Percentiles rank a stretch among this genome's conserved stretches.
These are phyloP conservation scores for Liopterus haemorrhoidalis DNA, from an alignment of 2,888 invertebrate genomes.

Conservation along the genomic window DNA sequence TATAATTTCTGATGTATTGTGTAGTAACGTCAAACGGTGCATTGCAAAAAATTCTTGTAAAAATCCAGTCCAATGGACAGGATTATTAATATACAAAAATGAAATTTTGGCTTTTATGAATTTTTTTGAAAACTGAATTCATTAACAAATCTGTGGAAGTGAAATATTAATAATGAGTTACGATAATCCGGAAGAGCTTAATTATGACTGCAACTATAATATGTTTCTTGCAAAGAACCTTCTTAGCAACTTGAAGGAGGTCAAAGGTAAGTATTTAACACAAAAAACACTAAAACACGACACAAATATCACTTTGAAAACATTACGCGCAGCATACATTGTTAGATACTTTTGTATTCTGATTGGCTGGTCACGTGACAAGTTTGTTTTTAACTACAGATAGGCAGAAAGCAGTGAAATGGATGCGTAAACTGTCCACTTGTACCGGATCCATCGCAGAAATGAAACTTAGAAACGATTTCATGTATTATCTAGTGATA, in stretches of 20 bases:
- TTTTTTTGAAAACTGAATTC: too few relatives aligned
- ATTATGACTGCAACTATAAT: constrained; percentile 52
- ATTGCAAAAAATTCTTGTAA: too few relatives aligned
- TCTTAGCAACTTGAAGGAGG: constrained; percentile 43
- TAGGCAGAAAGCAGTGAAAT: constrained; percentile 46
- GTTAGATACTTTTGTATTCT: too few relatives aligned
- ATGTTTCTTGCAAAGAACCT: constrained; percentile 48
- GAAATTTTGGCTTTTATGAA: too few relatives aligned
- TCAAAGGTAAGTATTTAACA: constrained; percentile 34
- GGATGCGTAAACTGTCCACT: constrained; percentile 49
- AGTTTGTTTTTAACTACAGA: constrained; percentile 38
- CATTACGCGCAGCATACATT: background rate
- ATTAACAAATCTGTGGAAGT: too few relatives aligned
- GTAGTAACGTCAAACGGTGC: too few relatives aligned
- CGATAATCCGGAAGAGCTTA: constrained; percentile 44
- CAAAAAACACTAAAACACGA: constrained; percentile 33
- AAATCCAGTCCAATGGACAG: too few relatives aligned
- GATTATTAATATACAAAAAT: too few relatives aligned
- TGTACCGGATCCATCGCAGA: constrained; percentile 47
- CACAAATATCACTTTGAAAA: constrained; percentile 19
- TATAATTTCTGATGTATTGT: too few relatives aligned
- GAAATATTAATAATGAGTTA: too few relatives aligned
- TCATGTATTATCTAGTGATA: constrained; percentile 49
- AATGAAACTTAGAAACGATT: constrained; percentile 51
- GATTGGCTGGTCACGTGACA: too few relatives aligned